Evolutionary conservation across 2,797 vertebrate species (phyloP).

Genomic region (Neosilurus hyrtlii): DNA sequence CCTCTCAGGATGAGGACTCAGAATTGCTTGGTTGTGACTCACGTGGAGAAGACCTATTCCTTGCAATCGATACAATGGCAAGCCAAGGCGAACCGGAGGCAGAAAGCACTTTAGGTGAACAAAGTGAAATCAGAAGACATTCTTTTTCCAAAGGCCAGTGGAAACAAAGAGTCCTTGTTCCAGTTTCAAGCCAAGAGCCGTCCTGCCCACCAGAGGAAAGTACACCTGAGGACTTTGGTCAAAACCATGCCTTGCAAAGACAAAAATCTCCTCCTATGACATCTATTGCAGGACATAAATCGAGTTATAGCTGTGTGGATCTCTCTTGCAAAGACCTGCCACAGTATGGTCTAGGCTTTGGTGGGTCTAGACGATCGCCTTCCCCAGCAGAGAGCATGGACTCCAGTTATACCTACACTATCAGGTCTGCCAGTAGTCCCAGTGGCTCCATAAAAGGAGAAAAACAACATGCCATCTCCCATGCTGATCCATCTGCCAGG

Average conservation of each 20-base stretch:
- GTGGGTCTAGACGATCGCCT: constrained; percentile 64
- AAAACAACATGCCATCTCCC: constrained; percentile 65
- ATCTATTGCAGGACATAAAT: constrained; percentile 28
- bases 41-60: constrained; percentile 65
- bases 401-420: constrained; percentile 76
- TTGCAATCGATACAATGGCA: constrained; percentile 66
- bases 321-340: constrained; percentile 62
- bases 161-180: constrained; percentile 63
- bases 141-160: constrained; percentile 56
- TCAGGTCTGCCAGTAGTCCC: constrained; percentile 65
- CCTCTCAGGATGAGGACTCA: constrained; percentile 71
- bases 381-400: constrained; percentile 76
- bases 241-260: constrained; percentile 31
- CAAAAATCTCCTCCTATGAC: constrained; percentile 31
- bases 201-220: constrained; percentile 64
- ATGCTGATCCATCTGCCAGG: constrained; percentile 66
- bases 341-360: constrained; percentile 63
- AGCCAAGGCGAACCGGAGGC: constrained; percentile 72
- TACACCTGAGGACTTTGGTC: background rate
- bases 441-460: constrained; percentile 59
- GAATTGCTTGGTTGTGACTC: constrained; percentile 65
- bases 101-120: constrained; percentile 62
- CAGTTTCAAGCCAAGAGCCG: constrained; percentile 66
- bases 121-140: constrained; percentile 50
- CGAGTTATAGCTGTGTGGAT: constrained; percentile 72